Conservation (phyloP, 2,888 invertebrate genomes). For the Apoda limacodes region DNA sequence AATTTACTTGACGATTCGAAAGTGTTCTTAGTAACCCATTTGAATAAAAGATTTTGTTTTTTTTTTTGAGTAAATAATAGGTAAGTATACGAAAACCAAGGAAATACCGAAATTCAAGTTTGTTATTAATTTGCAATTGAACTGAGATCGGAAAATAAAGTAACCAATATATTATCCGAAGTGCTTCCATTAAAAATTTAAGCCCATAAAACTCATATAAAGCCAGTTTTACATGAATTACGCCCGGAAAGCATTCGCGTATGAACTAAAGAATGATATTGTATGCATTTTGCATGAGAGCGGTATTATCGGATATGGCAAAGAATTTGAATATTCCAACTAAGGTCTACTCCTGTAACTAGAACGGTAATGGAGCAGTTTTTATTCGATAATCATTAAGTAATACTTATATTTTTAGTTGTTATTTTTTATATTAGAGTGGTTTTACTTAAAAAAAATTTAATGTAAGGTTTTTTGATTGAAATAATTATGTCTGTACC, state of each 20-base stretch:
- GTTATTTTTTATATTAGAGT: too few species aligned
- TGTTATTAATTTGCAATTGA: slow-evolving; percentile 7
- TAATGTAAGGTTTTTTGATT: too few species aligned
- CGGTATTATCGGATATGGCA: slow-evolving; percentile 59
- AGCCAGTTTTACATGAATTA: slow-evolving; percentile 64
- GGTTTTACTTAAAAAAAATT: too few species aligned
- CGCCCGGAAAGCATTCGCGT: slow-evolving; percentile 47
- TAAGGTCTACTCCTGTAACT: slow-evolving; percentile 26
- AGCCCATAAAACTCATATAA: slow-evolving; percentile 61
- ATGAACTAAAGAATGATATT: slow-evolving; percentile 65
- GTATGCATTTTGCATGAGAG: slow-evolving; percentile 67
- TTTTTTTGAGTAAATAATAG: too few species aligned
- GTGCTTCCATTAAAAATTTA: slow-evolving; percentile 42
- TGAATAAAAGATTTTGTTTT: too few species aligned
- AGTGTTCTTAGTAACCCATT: too few species aligned
- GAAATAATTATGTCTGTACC: too few species aligned
- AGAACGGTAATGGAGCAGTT: not conserved
- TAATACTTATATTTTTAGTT: too few species aligned
- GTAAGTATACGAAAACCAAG: slow-evolving; percentile 16
- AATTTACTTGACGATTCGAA: too few species aligned
- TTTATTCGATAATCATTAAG: not conserved
- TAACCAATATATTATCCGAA: too few species aligned
- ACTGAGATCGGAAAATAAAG: slow-evolving; percentile 8
- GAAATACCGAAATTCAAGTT: slow-evolving; percentile 17
- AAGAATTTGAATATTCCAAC: slow-evolving; percentile 61